A percentile compares a stretch with the other conserved stretches of the same genome.
Evolutionary conservation across 1,140 invertebrate species (phyloP).

Genomic region (Aricia agestis): DNA sequence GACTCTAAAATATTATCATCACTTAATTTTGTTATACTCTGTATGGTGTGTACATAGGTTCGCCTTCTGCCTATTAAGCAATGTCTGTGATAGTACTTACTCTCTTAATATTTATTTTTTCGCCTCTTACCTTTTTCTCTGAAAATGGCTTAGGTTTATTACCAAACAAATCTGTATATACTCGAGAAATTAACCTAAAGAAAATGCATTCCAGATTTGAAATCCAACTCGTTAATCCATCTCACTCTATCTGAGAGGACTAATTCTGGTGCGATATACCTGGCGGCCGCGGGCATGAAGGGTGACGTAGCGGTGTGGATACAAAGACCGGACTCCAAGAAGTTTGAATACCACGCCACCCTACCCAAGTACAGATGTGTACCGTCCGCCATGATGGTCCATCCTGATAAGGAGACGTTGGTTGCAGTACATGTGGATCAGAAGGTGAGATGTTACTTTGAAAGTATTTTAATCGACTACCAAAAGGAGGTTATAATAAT

Average conservation of each 20-base stretch:
- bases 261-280: slow-evolving; percentile 74
- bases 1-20: too few species aligned
- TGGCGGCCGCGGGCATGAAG: slow-evolving; percentile 78
- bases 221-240: slow-evolving; percentile 69
- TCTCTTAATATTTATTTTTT: too few species aligned
- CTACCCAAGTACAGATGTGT: slow-evolving; percentile 81
- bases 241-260: slow-evolving; percentile 70
- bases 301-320: slow-evolving; percentile 80
- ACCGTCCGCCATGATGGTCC: slow-evolving; percentile 81
- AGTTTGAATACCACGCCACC: slow-evolving; percentile 72
- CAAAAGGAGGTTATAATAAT: too few species aligned
- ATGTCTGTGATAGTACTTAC: too few species aligned
- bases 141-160: too few species aligned
- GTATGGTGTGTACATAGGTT: too few species aligned
- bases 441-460: slow-evolving; percentile 73
- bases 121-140: too few species aligned
- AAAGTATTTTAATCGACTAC: neutral
- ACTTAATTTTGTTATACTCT: too few species aligned
- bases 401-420: slow-evolving; percentile 75
- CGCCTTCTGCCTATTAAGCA: too few species aligned
- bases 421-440: slow-evolving; percentile 84
- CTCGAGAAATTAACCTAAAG: too few species aligned
- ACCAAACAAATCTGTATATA: too few species aligned
- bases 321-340: slow-evolving; percentile 39
- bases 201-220: slow-evolving; percentile 64